These are phyloP conservation scores for Lepidurus apus DNA, from an alignment of 1,140 invertebrate species.

Conservation along the genomic window DNA sequence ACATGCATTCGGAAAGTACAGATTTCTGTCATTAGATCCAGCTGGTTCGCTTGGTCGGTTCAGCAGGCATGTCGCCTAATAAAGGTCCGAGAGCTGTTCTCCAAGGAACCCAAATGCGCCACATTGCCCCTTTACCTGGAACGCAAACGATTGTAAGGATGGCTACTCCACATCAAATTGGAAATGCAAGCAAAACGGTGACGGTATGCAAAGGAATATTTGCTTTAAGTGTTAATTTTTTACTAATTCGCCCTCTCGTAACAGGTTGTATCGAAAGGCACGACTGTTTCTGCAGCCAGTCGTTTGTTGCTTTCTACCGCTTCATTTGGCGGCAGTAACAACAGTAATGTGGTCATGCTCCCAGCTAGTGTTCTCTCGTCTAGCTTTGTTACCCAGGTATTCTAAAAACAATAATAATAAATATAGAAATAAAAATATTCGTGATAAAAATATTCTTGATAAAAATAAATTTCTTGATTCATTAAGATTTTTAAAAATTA, in stretches of 20 bases:
- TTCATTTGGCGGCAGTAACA: neutral
- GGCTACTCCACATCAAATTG: neutral
- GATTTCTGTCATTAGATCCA: slow-evolving; percentile 25
- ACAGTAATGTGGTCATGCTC: neutral
- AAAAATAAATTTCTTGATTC: too few relatives aligned
- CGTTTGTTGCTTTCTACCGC: neutral
- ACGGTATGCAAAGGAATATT: neutral
- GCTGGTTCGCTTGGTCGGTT: slow-evolving; percentile 25
- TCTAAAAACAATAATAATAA: too few relatives aligned
- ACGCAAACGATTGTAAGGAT: neutral
- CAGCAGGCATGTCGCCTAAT: slow-evolving; percentile 1
- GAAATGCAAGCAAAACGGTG: neutral
- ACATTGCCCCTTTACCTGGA: slow-evolving; percentile 2
- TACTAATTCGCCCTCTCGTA: neutral
- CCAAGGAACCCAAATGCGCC: neutral
- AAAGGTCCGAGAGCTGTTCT: neutral
- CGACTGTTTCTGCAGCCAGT: neutral
- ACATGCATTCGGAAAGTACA: neutral
- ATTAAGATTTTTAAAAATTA: too few relatives aligned
- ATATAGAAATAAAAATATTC: too few relatives aligned
- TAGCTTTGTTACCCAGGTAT: neutral
- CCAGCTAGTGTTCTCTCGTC: neutral
- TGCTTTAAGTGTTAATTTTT: neutral
- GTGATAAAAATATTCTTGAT: too few relatives aligned
- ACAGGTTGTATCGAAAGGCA: neutral